These are phyloP conservation scores for Argyresthia albistria DNA, from an alignment of 2,888 invertebrate genomes.

Conservation along the genomic window DNA sequence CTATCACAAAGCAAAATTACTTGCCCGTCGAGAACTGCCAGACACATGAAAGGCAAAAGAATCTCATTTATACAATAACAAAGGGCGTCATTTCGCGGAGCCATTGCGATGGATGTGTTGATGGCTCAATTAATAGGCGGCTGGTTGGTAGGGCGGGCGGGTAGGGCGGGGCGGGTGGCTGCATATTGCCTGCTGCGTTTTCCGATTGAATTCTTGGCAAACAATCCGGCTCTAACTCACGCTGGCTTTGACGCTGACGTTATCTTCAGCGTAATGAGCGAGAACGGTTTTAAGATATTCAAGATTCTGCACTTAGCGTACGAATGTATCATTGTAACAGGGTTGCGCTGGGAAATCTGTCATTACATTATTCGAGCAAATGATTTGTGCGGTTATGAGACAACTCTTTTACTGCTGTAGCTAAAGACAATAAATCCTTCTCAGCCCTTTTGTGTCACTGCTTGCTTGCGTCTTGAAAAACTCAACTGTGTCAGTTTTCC, in stretches of 20 bases:
- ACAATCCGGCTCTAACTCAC: conserved; percentile 20
- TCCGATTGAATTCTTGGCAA: conserved; percentile 52
- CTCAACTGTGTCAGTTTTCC: background rate
- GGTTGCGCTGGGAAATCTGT: too few relatives aligned
- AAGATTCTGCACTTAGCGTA: background rate
- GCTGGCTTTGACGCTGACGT: conserved; percentile 9
- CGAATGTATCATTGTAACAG: too few relatives aligned
- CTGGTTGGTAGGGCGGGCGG: conserved; percentile 8
- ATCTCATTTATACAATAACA: conserved; percentile 16
- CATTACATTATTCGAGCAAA: too few relatives aligned
- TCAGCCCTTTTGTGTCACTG: too few relatives aligned
- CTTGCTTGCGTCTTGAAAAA: too few relatives aligned
- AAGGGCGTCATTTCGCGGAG: conserved; percentile 7
- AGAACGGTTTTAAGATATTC: background rate
- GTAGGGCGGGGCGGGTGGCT: conserved; percentile 16
- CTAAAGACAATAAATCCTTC: too few relatives aligned
- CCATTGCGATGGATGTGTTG: conserved; percentile 33
- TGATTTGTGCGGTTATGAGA: too few relatives aligned
- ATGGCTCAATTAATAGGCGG: conserved; percentile 40
- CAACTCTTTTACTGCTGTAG: too few relatives aligned
- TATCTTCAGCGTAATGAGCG: background rate
- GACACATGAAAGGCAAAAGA: conserved; percentile 7
- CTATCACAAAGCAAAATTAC: too few relatives aligned
- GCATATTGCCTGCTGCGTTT: conserved; percentile 25
- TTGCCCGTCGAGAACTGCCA: too few relatives aligned